These are phyloP conservation scores for Rachycentron canadum DNA, from an alignment of 2,797 vertebrate genomes.

Conservation along the genomic window DNA sequence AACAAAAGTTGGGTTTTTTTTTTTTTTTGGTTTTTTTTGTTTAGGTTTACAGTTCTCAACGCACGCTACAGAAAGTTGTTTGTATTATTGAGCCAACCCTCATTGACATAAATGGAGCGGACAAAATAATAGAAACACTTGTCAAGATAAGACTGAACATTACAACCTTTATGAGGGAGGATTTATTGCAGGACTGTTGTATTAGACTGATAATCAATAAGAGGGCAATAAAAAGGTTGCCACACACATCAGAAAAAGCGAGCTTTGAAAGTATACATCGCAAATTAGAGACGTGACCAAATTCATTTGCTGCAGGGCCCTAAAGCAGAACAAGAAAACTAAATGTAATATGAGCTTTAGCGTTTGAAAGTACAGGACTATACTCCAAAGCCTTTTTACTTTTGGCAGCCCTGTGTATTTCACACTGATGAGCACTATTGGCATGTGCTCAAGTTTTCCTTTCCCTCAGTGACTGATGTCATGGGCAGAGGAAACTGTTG, in stretches of 20 bases:
- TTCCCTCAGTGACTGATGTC: slow-evolving; percentile 25
- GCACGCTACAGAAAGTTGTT: too few relatives aligned
- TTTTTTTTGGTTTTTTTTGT: too few relatives aligned
- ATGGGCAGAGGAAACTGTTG: slow-evolving; percentile 56
- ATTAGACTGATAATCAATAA: too few relatives aligned
- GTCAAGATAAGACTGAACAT: too few relatives aligned
- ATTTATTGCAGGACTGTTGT: too few relatives aligned
- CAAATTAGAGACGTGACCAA: not conserved
- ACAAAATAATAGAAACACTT: not conserved
- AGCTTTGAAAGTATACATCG: too few relatives aligned
- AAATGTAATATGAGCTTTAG: not conserved
- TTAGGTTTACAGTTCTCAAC: too few relatives aligned
- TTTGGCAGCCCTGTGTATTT: not conserved
- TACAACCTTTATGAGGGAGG: too few relatives aligned
- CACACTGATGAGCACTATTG: not conserved
- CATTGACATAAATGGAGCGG: not conserved
- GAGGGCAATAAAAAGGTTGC: too few relatives aligned
- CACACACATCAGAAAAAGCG: too few relatives aligned
- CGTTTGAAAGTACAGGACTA: not conserved
- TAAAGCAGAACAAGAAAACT: not conserved
- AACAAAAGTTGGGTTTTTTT: too few relatives aligned
- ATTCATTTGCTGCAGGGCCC: not conserved
- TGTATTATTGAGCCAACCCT: too few relatives aligned
- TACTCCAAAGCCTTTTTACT: not conserved
- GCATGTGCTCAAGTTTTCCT: slow-evolving; percentile 17